A percentile compares a stretch with the other conserved stretches of the same genome.
phyloP scores from a whole-genome alignment of 1,140 invertebrate species.

The Globodera rostochiensis region DNA sequence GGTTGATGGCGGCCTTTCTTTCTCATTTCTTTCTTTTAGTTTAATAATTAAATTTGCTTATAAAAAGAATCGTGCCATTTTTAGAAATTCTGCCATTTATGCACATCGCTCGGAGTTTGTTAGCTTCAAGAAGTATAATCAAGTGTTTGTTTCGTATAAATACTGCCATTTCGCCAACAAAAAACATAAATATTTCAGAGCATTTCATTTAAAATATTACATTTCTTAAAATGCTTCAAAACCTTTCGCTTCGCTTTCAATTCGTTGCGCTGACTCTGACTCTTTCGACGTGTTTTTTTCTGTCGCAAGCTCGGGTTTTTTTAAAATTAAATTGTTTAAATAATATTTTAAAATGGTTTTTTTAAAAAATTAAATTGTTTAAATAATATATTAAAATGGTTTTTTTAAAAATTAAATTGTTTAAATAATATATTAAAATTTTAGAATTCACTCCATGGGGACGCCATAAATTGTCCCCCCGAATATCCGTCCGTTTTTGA shows the following conservation, averaged over 20 bases:
- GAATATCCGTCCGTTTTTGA: neutral
- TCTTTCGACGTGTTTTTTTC: neutral
- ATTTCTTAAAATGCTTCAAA: neutral
- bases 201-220: neutral
- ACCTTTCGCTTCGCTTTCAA: neutral
- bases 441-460: neutral
- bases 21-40: neutral
- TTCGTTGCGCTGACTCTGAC: neutral
- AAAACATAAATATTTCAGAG: neutral
- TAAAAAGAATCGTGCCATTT: neutral
- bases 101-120: neutral
- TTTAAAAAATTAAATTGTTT: no score
- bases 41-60: neutral
- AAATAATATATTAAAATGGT: no score
- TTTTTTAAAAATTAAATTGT: no score
- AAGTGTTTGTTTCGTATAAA: neutral
- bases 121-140: neutral
- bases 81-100: neutral
- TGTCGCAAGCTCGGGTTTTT: neutral
- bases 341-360: no score
- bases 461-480: neutral
- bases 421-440: neutral
- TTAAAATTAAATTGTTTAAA: neutral
- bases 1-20: no score
- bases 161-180: no score